phyloP scores from a whole-genome alignment of 2,888 invertebrate genomes.

The Crocallis elinguaria region DNA sequence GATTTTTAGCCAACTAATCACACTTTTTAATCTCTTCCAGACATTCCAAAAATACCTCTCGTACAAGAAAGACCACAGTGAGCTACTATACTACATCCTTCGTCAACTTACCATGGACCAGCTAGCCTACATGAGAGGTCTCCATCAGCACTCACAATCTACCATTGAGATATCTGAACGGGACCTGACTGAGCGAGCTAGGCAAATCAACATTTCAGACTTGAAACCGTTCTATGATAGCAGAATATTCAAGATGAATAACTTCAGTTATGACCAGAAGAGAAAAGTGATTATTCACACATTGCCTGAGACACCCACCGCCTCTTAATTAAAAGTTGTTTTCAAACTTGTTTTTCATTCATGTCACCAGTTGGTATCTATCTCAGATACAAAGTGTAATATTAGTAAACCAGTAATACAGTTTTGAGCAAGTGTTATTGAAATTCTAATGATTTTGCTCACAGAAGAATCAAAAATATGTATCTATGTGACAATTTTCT shows the following conservation, averaged over 20 bases:
- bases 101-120: constrained; percentile 97
- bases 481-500: too few relatives aligned
- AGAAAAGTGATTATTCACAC: constrained; percentile 94
- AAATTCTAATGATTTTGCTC: too few relatives aligned
- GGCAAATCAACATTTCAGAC: constrained; percentile 95
- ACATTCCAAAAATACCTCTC: constrained; percentile 97
- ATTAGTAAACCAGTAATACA: too few relatives aligned
- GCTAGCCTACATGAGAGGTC: constrained; percentile 90
- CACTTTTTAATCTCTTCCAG: constrained; percentile 67
- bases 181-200: constrained; percentile 89
- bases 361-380: too few relatives aligned
- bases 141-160: constrained; percentile 87
- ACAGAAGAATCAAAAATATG: too few relatives aligned
- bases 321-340: constrained; percentile 39
- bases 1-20: not conserved
- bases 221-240: constrained; percentile 96
- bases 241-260: constrained; percentile 94
- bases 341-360: not conserved
- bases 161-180: constrained; percentile 93
- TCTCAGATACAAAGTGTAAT: too few relatives aligned
- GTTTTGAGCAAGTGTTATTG: too few relatives aligned
- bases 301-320: constrained; percentile 84
- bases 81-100: constrained; percentile 96
- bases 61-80: constrained; percentile 98
- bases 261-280: constrained; percentile 93